Base-by-base conservation (phyloP, 2,113 vertebrate genomes). In the Trichomycterus rosablanca region DNA sequence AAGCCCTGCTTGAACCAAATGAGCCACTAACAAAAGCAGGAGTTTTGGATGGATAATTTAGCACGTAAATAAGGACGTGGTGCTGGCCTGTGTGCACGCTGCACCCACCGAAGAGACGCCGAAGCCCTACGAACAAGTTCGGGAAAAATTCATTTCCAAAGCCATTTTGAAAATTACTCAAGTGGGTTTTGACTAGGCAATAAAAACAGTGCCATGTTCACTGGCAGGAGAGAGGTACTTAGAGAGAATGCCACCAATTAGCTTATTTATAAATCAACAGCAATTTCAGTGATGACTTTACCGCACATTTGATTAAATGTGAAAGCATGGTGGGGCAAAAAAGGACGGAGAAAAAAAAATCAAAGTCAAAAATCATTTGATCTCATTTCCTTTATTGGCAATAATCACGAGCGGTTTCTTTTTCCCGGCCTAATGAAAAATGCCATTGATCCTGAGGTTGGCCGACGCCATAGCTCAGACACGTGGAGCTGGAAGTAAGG, bases 231-330 rank as follows among this genome's bases (percentile, higher is more conserved):
- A 86, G 75, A 84, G 89, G 88, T 91, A 91, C 90, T 93, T 92
- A 88, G 84, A 83, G 87, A 81, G 83, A 90, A 92, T 89, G 88
- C 85, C 86, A 87, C 89, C 92, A 91, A 93, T 94, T 93, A 94
- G 87, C 85, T 91, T 91, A 92, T 93, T 93, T 93, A 93, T 92
- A 92, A 93, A 93, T 91, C 90, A 92, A 88, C 91, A 81, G 89
- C 85, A 87, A 91, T 91, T 92, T 87, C 86, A 85, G 89, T 89
- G 87, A 94, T 89, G 90, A 90, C 83, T 89, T 90, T 89, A 89
- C 89, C 87, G 87, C 82, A 84, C 89, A 87, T 85, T 87, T 91
- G 90, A 92, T 92, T 90, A 91, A 91, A 91, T 73, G 71, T 72
- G 68, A 76, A 76, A 72, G 76, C 52, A 76, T 65, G 73, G 76